Evolutionary conservation across 2,888 invertebrate genomes (phyloP).

Genomic region (Drosophila austrosaltans): DNA sequence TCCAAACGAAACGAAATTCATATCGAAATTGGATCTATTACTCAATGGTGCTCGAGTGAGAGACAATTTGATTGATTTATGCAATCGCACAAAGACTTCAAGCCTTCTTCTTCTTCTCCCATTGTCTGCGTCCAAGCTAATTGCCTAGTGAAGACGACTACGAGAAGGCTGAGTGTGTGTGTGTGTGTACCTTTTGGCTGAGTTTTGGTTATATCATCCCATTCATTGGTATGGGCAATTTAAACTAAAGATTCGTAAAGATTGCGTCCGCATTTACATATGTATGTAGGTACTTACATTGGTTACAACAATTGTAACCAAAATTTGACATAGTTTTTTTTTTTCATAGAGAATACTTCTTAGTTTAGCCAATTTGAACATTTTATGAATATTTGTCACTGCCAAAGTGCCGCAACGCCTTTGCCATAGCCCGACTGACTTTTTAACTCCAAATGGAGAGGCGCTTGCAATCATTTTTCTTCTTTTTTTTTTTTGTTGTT

Average conservation of each 20-base stretch:
- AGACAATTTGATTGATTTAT: slow-evolving; percentile 80
- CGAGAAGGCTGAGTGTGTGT: slow-evolving; percentile 13
- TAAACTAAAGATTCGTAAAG: slow-evolving; percentile 20
- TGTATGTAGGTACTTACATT: neutral
- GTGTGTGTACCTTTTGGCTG: neutral
- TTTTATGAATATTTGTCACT: slow-evolving; percentile 30
- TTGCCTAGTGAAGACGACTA: slow-evolving; percentile 38
- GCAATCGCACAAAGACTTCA: slow-evolving; percentile 58
- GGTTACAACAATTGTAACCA: slow-evolving; percentile 1
- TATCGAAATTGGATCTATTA: slow-evolving; percentile 80
- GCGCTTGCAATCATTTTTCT: slow-evolving; percentile 7
- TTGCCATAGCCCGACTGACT: neutral
- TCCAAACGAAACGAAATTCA: slow-evolving; percentile 54
- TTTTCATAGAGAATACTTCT: slow-evolving; percentile 15
- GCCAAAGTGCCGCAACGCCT: slow-evolving; percentile 19
- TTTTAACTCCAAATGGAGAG: slow-evolving; percentile 20
- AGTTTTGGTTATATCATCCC: slow-evolving; percentile 33
- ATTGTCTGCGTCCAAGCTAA: slow-evolving; percentile 42
- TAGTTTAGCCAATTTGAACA: slow-evolving; percentile 3
- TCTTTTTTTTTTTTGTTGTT: neutral
- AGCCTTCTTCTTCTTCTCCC: slow-evolving; percentile 32
- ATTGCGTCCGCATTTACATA: slow-evolving; percentile 36
- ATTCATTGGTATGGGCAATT: slow-evolving; percentile 26
- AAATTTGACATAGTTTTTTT: slow-evolving; percentile 27
- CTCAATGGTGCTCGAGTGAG: slow-evolving; percentile 70